Percentiles rank a stretch among this genome's conserved stretches.
Conservation (phyloP, 64 coral and sea anemone species). For the Dendronephthya gigantea region DNA sequence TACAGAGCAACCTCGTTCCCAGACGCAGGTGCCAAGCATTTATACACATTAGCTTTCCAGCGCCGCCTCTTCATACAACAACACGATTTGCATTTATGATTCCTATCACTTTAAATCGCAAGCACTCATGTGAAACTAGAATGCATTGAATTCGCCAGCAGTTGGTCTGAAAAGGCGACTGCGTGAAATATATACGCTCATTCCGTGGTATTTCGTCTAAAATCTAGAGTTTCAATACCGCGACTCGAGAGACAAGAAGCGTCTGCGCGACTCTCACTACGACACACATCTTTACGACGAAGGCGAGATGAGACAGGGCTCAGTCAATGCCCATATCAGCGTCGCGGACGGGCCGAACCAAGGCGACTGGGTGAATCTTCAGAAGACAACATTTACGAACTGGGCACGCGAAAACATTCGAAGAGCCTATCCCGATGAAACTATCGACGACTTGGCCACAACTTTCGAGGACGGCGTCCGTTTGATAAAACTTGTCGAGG, state of each 20-base stretch:
- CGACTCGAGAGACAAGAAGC: background rate
- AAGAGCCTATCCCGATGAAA: slow-evolving; percentile 43
- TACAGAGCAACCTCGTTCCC: background rate
- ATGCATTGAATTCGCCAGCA: background rate
- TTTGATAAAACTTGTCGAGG: slow-evolving; percentile 75
- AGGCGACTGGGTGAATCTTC: slow-evolving; percentile 89
- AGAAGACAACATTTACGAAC: slow-evolving; percentile 84
- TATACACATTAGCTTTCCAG: background rate
- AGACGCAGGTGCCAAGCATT: background rate
- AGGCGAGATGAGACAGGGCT: background rate
- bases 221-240: slow-evolving; percentile 9
- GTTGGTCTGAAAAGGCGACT: background rate
- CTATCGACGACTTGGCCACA: slow-evolving; percentile 32
- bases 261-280: background rate
- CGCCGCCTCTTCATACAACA: background rate
- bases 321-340: background rate
- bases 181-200: slow-evolving; percentile 14
- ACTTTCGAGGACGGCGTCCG: slow-evolving; percentile 70
- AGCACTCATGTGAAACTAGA: slow-evolving; percentile 18
- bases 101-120: background rate
- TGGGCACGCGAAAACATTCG: slow-evolving; percentile 76
- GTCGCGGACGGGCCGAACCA: slow-evolving; percentile 25
- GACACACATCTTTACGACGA: background rate
- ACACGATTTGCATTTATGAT: background rate
- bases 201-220: background rate